Base-by-base conservation (phyloP, 2,888 invertebrate species). In the Yponomeuta malinellus region DNA sequence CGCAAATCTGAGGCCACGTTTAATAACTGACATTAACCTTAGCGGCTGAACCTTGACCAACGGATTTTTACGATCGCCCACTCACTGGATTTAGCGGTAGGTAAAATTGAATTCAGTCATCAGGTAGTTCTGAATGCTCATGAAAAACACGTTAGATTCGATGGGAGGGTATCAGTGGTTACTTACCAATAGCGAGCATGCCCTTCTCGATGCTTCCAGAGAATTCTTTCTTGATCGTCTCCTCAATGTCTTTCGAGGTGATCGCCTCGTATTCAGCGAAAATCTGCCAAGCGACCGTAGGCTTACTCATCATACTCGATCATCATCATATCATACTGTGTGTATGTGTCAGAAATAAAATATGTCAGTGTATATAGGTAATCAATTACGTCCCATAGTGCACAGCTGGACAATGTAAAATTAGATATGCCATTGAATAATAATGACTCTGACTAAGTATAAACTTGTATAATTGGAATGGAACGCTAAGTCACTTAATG, bases 151-250 rank as follows among this genome's bases (percentile, higher is more conserved):
- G 15, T 15, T 12, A 15, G 52, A 59, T 2, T 15, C 1, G 3
- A 59, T 43, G 43, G 43, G 33, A 33, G 5, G 33, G 8, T 43
- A 5, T 1, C 43, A 5, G 9, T 8, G 8, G 5, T 43, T 43
- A 86, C 93, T 92, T 89, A 97, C 97, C 97, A 78, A 98, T 96
- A 81, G 97, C 97, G 73, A 97, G 93, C 84, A 98, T 94, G 77
- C 97, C 98, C 83, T 96, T 96, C 84, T 97, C 95, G 71, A 97
- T 93, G 80, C 95, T 95, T 76, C 98, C 98, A 74, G 97, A 97
- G 90, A 98, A 97, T 88, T 98, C 97, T 76, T 95, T 95, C 88
- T 96, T 96, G 87, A 98, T 97, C 31, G 97, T 94, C 52, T 95
- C 94, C 83, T 97, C 97, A 78, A 98, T 96, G 80, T 97, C 96